phyloP scores from a whole-genome alignment of 1,140 invertebrate species.

The Oreohelix idahoensis region DNA sequence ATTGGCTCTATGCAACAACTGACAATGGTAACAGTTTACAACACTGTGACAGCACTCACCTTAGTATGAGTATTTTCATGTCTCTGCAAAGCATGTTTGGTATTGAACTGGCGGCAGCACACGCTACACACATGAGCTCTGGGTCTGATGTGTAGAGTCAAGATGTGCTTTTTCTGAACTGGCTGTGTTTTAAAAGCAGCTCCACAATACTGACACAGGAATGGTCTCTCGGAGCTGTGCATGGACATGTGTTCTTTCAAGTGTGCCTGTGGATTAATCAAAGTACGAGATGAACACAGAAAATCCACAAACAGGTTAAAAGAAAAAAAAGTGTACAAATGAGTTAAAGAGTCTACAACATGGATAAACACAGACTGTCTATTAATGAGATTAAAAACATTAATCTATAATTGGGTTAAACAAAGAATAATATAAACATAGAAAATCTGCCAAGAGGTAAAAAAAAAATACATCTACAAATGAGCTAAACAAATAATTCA shows the following conservation, averaged over 20 bases:
- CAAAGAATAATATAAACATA: too few species aligned
- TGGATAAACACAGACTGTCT: too few species aligned
- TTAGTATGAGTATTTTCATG: slow-evolving; percentile 69
- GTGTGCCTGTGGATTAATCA: slow-evolving; percentile 55
- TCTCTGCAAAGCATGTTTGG: slow-evolving; percentile 71
- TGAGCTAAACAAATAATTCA: too few species aligned
- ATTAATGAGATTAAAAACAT: too few species aligned
- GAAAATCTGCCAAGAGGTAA: too few species aligned
- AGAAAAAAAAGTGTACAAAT: too few species aligned
- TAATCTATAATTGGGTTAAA: too few species aligned
- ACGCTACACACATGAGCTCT: slow-evolving; percentile 65
- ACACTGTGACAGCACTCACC: slow-evolving; percentile 9
- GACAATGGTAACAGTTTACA: not conserved
- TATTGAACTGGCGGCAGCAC: slow-evolving; percentile 73
- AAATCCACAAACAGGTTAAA: too few species aligned
- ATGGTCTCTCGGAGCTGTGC: slow-evolving; percentile 72
- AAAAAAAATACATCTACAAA: too few species aligned
- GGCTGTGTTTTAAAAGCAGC: slow-evolving; percentile 74
- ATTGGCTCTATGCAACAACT: too few species aligned
- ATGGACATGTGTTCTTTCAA: slow-evolving; percentile 65
- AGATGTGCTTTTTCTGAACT: slow-evolving; percentile 73
- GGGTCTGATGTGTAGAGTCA: slow-evolving; percentile 72
- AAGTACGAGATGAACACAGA: not conserved
- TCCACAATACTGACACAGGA: slow-evolving; percentile 75
- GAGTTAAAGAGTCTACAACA: too few species aligned